Percentiles rank a stretch among this genome's conserved stretches.
phyloP scores from a whole-genome alignment of 2,797 vertebrate species.

The Myotis planiceps region DNA sequence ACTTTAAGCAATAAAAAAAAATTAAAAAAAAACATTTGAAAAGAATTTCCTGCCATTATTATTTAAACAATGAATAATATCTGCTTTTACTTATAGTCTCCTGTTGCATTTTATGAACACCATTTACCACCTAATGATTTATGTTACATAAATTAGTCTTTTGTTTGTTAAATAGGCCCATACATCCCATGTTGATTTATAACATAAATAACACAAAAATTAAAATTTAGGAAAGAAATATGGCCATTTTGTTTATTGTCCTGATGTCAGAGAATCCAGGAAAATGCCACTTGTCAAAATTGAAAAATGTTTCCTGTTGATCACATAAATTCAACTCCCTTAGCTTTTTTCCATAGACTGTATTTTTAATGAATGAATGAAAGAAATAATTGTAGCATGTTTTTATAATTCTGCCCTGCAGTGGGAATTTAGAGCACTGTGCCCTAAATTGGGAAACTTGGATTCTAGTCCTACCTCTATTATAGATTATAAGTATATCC shows the following conservation, averaged over 20 bases:
- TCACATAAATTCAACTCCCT: neutral
- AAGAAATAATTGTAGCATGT: neutral
- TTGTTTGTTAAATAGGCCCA: slow-evolving; percentile 19
- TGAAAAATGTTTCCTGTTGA: slow-evolving; percentile 55
- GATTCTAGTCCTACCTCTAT: neutral
- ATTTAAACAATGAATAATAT: neutral
- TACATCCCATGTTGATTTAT: slow-evolving; percentile 36
- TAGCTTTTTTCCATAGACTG: neutral
- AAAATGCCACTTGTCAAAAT: slow-evolving; percentile 19
- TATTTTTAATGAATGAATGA: too few relatives aligned
- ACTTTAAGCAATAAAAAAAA: too few relatives aligned
- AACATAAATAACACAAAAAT: slow-evolving; percentile 11
- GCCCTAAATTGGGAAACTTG: neutral
- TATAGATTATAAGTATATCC: neutral
- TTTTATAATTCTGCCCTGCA: neutral
- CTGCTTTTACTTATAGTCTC: neutral
- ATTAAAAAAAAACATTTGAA: too few relatives aligned
- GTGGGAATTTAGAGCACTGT: neutral
- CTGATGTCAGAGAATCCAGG: slow-evolving; percentile 18
- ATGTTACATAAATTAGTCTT: neutral
- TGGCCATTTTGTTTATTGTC: slow-evolving; percentile 6
- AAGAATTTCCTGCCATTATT: slow-evolving; percentile 11
- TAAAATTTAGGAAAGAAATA: slow-evolving; percentile 31
- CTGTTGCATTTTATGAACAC: slow-evolving; percentile 34
- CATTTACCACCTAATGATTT: neutral